Conservation (phyloP, 2,888 invertebrate species). For the Cinara cedri region DNA sequence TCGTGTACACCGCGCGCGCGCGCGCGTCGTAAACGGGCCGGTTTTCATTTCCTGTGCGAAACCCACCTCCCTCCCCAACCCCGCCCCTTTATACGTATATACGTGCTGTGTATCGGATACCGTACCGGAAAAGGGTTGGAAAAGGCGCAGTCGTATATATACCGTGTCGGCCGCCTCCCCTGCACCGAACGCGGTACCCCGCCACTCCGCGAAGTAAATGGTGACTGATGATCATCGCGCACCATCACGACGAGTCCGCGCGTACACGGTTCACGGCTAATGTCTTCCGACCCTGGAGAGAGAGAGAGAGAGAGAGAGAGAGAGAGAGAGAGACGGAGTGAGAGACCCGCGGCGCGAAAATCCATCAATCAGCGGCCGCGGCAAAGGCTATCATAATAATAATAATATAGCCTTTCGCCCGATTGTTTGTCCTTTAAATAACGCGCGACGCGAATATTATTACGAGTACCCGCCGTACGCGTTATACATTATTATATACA, state of each 20-base stretch:
- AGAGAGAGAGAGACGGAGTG: no score
- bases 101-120: no score
- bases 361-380: slow-evolving; percentile 41
- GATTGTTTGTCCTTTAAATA: no score
- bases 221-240: slow-evolving; percentile 45
- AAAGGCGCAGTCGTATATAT: slow-evolving; percentile 13
- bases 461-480: no score
- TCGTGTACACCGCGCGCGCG: slow-evolving; percentile 1
- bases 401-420: no score
- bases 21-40: slow-evolving; percentile 31
- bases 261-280: slow-evolving; percentile 34
- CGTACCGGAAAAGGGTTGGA: slow-evolving; percentile 49
- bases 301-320: no score
- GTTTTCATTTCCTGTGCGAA: slow-evolving; percentile 49
- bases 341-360: background rate
- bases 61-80: background rate
- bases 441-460: no score
- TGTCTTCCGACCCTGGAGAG: slow-evolving; percentile 48
- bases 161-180: background rate
- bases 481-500: no score
- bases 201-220: background rate
- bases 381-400: background rate
- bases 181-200: background rate
- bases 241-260: background rate
- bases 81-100: no score